These are phyloP conservation scores for Enteromius anoplus DNA, from an alignment of 2,797 vertebrate genomes.

Conservation along the genomic window DNA sequence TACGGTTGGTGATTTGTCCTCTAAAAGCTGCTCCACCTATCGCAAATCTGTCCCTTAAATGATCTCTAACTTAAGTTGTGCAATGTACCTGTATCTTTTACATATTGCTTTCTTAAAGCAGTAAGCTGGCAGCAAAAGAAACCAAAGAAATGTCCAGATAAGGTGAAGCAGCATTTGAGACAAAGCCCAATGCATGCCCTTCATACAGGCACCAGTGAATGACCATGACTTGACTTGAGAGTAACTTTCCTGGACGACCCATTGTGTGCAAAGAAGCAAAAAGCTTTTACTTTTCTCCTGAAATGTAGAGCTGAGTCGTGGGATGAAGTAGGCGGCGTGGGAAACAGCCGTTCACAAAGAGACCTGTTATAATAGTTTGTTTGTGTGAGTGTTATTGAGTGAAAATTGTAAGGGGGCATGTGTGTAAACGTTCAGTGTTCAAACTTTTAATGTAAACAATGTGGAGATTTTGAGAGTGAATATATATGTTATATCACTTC, in stretches of 20 bases:
- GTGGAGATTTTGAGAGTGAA: not conserved
- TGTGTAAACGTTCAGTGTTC: not conserved
- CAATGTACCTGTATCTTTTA: not conserved
- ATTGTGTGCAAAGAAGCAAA: constrained; percentile 69
- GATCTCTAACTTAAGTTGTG: not conserved
- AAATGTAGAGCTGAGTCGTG: not conserved
- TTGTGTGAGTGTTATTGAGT: not conserved
- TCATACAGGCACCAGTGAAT: constrained; percentile 82
- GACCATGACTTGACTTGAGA: constrained; percentile 85
- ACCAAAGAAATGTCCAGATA: constrained; percentile 57
- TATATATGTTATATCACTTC: not conserved
- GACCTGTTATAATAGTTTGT: not conserved
- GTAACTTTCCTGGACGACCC: constrained; percentile 81
- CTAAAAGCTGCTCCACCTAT: constrained; percentile 59
- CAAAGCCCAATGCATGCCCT: constrained; percentile 76
- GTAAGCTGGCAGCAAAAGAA: not conserved
- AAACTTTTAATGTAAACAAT: not conserved
- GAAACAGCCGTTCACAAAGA: constrained; percentile 23
- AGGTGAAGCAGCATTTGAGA: constrained; percentile 71
- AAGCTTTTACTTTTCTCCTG: not conserved
- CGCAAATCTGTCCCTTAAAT: constrained; percentile 63
- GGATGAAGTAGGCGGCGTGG: constrained; percentile 40
- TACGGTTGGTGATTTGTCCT: constrained; percentile 77
- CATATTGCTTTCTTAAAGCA: not conserved
- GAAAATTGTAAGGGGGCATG: not conserved